Base-by-base conservation (phyloP, 2,113 vertebrate genomes). In the Microtus ochrogaster region DNA sequence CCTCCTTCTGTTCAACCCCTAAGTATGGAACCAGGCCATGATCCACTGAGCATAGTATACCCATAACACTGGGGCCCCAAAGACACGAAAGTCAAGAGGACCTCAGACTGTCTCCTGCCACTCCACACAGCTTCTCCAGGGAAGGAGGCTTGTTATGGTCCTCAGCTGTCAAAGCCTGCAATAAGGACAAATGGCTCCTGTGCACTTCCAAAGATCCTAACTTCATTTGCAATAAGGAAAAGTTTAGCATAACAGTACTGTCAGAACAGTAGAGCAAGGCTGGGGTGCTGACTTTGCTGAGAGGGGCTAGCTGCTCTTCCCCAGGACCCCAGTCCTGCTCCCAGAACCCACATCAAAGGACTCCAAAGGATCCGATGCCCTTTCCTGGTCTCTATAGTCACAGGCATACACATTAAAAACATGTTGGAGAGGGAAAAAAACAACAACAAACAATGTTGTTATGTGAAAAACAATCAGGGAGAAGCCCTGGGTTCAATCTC, bases 191-290 rank as follows among this genome's bases (percentile, higher is more conserved):
- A 78, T 28, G 55, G 28, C 24, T 92, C 68, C 86, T 24, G 11
- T 76, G 30, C 17, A 82, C 28, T 72, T 68, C 26, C 44, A 41
- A 66, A 49, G 61, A 22, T 4, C 0, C 3, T 77, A 44, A 78
- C n/a, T 89, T 91, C 30, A 73, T 93, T 93, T 97, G 33, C 58
- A 17, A 86, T 28, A 86, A 86, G 47, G 73, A 89, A 49, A 89
- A 66, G 41, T 83, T 84, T 89, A 92, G 89, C 63, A 21, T 44
- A 90, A 47, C 28, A 89, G 17, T 17, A 90, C 73, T 92, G 58
- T 47, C 65, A 86, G 79, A 41, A 3, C n/a, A 22, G 16, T 17
- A 74, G n/a, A 74, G n/a, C n/a, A 74, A 39, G 72, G 19, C 72
- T 24, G n/a, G 72, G 39, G 72, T 10, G n/a, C 3, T 19, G 33